phyloP scores from a whole-genome alignment of 1,140 invertebrate genomes.

The Paraescarpia echinospica region DNA sequence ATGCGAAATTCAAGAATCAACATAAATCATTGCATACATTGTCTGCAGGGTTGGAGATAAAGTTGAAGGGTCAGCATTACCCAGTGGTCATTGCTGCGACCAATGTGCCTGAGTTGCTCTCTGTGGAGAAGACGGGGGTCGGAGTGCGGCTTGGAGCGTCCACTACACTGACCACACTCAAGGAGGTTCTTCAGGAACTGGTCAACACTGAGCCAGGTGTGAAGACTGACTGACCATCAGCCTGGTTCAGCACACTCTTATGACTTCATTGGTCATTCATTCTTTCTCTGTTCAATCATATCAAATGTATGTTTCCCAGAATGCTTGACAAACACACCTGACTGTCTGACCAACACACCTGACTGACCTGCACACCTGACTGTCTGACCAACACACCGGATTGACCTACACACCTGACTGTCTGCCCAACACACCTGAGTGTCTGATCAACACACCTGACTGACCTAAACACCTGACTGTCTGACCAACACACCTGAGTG shows the following conservation, averaged over 20 bases:
- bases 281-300: no score
- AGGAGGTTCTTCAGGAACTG: conserved; percentile 63
- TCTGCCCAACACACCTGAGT: no score
- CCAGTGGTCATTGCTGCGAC: conserved; percentile 78
- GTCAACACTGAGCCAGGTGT: conserved; percentile 60
- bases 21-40: conserved; percentile 12
- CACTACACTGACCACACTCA: conserved; percentile 75
- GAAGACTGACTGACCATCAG: conserved; percentile 26
- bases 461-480: no score
- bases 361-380: no score
- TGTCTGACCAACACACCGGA: no score
- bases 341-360: no score
- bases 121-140: conserved; percentile 50
- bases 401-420: no score
- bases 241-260: not conserved
- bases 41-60: conserved; percentile 72
- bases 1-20: not conserved
- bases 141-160: conserved; percentile 77
- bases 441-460: no score
- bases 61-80: conserved; percentile 83
- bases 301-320: no score
- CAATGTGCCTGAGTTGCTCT: conserved; percentile 71
- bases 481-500: no score
- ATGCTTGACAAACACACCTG: no score
- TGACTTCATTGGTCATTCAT: not conserved